Evolutionary conservation across 35 echinoderm and acorn worm genomes (phyloP), one percentile per base, ranked within the genome.

Genomic region (Ophioderma brevispina): DNA sequence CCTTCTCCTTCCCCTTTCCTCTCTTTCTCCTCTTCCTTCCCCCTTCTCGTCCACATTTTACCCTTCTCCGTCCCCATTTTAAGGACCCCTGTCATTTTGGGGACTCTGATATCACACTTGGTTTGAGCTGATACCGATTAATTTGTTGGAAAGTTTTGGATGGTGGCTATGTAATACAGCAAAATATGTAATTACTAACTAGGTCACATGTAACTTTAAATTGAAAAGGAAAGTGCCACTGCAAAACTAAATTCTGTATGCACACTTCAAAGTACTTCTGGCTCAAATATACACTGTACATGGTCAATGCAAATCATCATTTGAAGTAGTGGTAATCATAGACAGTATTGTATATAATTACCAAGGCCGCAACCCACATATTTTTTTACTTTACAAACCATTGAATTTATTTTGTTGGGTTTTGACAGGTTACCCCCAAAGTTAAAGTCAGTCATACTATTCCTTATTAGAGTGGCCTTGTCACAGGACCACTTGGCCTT

Each of bases 401-500:
- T 78, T 1, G 43, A 15, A 36, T 55, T 90, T 31, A 63, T 90
- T 19, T 76, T 94, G 21, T 89, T 37, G 84, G 14, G 37, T 50
- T 21, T 31, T 59, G 88, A 15, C 87, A 96, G 94, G 94, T 93
- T 78, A 93, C 90, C 78, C 94, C 94, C 8, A 96, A 96, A 70
- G n/a, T n/a, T 75, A 93, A n/a, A 96, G 94, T 90, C 91, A 92
- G 64, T 96, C 94, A 0, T 96, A 96, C 59, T 96, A 96, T 84
- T 82, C 84, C 35, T 76, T 96, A 59, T 56, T 96, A 30, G 94
- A 96, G 75, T 96, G 94, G n/a, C n/a, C 79, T 56, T 96, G 38
- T 87, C 94, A 14, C 94, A 96, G 78, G 94, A 96, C 80, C 94
- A 96, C 83, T 93, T 96, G 94, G 88, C n/a, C 88, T 76, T 96